Conservation (phyloP, 2,113 vertebrate genomes). For the Xenus cinereus region DNA sequence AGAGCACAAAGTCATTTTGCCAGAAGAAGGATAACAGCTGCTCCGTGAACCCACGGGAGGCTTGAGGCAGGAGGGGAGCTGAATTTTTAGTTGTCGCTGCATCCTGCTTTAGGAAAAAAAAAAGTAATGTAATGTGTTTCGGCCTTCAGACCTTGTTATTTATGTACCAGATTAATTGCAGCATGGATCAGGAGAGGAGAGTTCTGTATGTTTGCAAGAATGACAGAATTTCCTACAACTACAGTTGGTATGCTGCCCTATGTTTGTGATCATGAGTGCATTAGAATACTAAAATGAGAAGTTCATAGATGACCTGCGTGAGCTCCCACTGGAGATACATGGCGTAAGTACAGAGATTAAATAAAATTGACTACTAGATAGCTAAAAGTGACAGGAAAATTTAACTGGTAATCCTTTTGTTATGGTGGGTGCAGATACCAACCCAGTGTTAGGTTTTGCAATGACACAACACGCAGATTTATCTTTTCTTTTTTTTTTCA, state of each 20-base stretch:
- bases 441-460: background rate
- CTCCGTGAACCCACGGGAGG: background rate
- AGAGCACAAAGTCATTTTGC: background rate
- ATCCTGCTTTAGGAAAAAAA: background rate
- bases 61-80: background rate
- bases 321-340: background rate
- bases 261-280: background rate
- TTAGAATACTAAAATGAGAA: background rate
- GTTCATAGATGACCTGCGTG: background rate
- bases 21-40: background rate
- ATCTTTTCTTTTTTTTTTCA: background rate
- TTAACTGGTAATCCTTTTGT: background rate
- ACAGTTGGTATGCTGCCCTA: accelerated
- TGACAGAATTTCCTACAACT: background rate
- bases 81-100: background rate
- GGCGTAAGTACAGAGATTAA: background rate
- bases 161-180: background rate
- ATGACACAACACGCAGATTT: background rate
- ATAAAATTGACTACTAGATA: background rate
- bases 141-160: background rate
- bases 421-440: background rate
- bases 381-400: background rate
- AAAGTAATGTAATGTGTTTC: too few species aligned
- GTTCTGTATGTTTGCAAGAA: background rate
- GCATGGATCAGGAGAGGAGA: background rate